phyloP scores from a whole-genome alignment of 2,797 vertebrate species.

The Poecilia wingei region DNA sequence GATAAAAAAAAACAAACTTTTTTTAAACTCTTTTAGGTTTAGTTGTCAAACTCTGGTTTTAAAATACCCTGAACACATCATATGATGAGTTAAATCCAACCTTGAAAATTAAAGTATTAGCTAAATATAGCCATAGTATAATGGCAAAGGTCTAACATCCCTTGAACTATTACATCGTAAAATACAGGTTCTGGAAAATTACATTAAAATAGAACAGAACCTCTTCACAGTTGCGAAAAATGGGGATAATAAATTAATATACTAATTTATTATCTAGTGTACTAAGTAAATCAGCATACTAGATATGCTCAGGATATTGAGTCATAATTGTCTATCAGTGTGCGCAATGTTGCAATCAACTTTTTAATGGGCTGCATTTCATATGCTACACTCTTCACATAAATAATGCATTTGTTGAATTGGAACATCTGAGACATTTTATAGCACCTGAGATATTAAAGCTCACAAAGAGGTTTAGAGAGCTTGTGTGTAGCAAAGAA shows the following conservation, averaged over 20 bases:
- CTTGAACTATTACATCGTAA: neutral
- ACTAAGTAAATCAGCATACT: neutral
- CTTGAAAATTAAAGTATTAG: neutral
- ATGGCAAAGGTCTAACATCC: neutral
- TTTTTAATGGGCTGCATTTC: neutral
- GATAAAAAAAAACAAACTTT: no score
- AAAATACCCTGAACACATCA: no score
- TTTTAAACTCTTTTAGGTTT: no score
- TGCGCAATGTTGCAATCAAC: neutral
- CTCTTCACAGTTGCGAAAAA: neutral
- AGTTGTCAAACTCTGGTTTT: no score
- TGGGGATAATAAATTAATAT: no score
- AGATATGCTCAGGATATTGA: neutral
- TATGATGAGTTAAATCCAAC: neutral
- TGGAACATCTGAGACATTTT: neutral
- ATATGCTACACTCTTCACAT: neutral
- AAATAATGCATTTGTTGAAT: no score
- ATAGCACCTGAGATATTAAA: neutral
- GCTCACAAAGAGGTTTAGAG: neutral
- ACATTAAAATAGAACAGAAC: neutral
- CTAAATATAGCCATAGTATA: neutral
- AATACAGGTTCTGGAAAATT: neutral
- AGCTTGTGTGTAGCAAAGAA: neutral
- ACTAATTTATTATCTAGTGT: no score
- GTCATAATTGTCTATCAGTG: neutral